These are phyloP conservation scores for Hydraecia micacea DNA, from an alignment of 2,888 invertebrate genomes.

Conservation along the genomic window DNA sequence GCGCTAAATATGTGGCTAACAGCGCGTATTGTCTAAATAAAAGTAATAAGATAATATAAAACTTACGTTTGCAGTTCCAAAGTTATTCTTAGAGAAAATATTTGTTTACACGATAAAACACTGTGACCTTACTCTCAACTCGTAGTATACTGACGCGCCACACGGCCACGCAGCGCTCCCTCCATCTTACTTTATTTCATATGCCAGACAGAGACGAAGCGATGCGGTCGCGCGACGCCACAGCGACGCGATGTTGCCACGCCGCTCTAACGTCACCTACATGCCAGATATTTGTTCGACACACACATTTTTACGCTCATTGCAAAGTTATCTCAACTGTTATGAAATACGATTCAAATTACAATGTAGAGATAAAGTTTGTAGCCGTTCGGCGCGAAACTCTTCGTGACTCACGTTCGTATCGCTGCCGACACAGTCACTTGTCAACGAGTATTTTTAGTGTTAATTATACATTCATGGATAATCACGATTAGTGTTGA, in stretches of 20 bases:
- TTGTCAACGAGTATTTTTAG: conserved; percentile 75
- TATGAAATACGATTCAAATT: conserved; percentile 21
- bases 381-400: conserved; percentile 64
- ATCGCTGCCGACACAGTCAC: conserved; percentile 66
- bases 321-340: conserved; percentile 1
- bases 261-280: conserved; percentile 63
- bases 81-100: conserved; percentile 52
- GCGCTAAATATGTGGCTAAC: background rate
- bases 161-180: conserved; percentile 64
- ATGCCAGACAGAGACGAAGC: conserved; percentile 62
- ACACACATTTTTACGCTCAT: conserved; percentile 22
- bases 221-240: conserved; percentile 65
- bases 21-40: background rate
- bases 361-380: conserved; percentile 44
- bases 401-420: conserved; percentile 64
- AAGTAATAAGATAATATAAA: conserved; percentile 15
- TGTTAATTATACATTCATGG: conserved; percentile 72
- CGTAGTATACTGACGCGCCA: conserved; percentile 74
- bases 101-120: conserved; percentile 67
- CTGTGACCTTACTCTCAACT: conserved; percentile 72
- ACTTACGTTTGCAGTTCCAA: conserved; percentile 54
- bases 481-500: conserved; percentile 70
- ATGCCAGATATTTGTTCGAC: conserved; percentile 59
- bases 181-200: conserved; percentile 53
- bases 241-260: conserved; percentile 73